These are phyloP conservation scores for Pitangus sulphuratus DNA, from an alignment of 2,797 vertebrate genomes.

Conservation along the genomic window DNA sequence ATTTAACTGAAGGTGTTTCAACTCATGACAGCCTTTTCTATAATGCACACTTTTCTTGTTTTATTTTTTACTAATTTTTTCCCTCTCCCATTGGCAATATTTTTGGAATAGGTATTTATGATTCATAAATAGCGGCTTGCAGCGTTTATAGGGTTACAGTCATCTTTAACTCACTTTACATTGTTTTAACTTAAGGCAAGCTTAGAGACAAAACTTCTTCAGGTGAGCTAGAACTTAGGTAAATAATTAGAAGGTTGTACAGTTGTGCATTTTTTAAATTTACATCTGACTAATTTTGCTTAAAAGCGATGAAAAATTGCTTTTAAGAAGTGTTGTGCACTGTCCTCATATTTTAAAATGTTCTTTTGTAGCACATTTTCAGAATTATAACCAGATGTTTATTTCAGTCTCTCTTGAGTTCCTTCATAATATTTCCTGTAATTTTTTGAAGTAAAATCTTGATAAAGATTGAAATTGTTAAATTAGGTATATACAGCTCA, in stretches of 20 bases:
- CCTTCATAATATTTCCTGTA: constrained; percentile 36
- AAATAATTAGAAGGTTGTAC: constrained; percentile 35
- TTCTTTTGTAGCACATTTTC: constrained; percentile 19
- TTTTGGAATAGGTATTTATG: constrained; percentile 47
- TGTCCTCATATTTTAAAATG: not conserved
- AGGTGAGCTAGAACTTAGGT: constrained; percentile 32
- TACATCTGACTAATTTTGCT: constrained; percentile 5
- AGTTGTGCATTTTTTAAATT: not conserved
- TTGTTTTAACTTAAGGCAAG: constrained; percentile 32
- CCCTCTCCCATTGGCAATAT: not conserved
- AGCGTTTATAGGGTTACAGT: not conserved
- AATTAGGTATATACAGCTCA: not conserved
- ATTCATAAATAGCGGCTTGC: constrained; percentile 46
- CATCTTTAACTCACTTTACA: not conserved
- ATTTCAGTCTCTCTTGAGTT: constrained; percentile 38
- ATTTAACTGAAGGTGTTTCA: constrained; percentile 60
- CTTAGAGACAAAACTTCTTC: constrained; percentile 29
- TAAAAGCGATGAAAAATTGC: not conserved
- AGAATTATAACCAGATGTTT: constrained; percentile 56
- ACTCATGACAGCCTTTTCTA: constrained; percentile 39
- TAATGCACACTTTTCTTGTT: constrained; percentile 24
- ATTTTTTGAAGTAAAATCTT: constrained; percentile 18
- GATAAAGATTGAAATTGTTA: not conserved
- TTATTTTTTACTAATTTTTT: constrained; percentile 55
- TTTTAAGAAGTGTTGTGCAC: not conserved